Base-by-base conservation (phyloP, 2,888 invertebrate genomes). In the Cotesia congregata region DNA sequence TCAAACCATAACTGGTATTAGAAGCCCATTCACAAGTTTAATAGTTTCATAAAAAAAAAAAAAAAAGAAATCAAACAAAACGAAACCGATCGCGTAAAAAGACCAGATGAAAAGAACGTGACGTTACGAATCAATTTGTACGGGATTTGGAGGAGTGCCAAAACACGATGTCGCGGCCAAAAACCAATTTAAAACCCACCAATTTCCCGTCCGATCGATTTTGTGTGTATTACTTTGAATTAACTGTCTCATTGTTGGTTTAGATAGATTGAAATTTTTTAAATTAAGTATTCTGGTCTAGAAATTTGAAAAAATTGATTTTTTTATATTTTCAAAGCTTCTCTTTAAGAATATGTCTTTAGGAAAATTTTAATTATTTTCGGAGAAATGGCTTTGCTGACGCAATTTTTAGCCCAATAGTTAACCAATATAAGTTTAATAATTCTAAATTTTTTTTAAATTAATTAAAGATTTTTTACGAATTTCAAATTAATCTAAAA, bases 111-210 rank as follows among this genome's bases (percentile, higher is more conserved):
- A 80, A 79, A 76, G 69, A 73, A 75, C 75, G 61, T 77, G 77
- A 81, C 81, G 80, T 82, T 80, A 82, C 82, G 79, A 82, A 83
- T 83, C 83, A 81, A 84, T 84, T 83, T 81, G 76, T 78, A 78
- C 68, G 80, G 78, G 77, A 61, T 67, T 73, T 67, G 59, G 59
- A 75, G 59, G 77, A 78, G 70, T 81, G 72, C 78, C 79, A 81
- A 82, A 81, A 82, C 78, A 80, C 59, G 78, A 79, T 59, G 50
- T 67, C 60, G 70, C 60, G 71, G 61, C 40, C 30, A 61, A 20
- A 59, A 65, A 65, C 9, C 6, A 38, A 65, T 30, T 30, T 12
- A 30, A 38, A 65, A 65, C 50, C 50, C 50, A 50, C 50, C 50
- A 50, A 50, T 50, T 50, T 70, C n/a, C 70, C 59, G 30, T 30